These are phyloP conservation scores for Achlya flavicornis DNA, from an alignment of 2,888 invertebrate species.

Conservation along the genomic window DNA sequence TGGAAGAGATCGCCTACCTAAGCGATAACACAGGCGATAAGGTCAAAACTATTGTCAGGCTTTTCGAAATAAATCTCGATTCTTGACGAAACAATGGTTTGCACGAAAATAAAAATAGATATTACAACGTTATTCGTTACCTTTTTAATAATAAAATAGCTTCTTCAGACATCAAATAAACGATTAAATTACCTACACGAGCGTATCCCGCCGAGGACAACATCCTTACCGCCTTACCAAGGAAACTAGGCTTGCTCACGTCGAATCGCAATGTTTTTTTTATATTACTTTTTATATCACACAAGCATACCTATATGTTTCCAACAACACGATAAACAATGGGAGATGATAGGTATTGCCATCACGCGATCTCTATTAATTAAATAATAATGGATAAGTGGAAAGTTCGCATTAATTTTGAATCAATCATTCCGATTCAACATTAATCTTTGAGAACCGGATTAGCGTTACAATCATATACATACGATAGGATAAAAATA, in stretches of 20 bases:
- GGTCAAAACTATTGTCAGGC: neutral
- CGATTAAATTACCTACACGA: neutral
- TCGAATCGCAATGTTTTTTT: neutral
- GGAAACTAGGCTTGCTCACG: neutral
- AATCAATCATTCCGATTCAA: neutral
- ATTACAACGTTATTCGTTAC: neutral
- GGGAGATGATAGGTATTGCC: neutral
- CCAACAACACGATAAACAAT: slow-evolving; percentile 5
- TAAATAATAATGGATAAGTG: neutral
- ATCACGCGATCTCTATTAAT: neutral
- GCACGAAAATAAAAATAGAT: neutral
- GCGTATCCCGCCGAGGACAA: neutral
- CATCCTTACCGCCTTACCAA: neutral
- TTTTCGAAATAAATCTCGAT: neutral
- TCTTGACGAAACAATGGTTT: neutral
- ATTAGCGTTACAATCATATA: neutral
- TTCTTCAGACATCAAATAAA: neutral
- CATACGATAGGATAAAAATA: too few species aligned
- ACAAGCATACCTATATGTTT: too few species aligned
- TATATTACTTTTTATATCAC: too few species aligned
- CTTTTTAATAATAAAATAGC: neutral
- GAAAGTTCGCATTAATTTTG: too few species aligned
- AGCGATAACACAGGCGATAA: too few species aligned
- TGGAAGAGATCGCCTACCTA: too few species aligned
- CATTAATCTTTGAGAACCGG: too few species aligned